A percentile compares a stretch with the other conserved stretches of the same genome.
phyloP scores from a whole-genome alignment of 2,888 invertebrate genomes.

The Halictus quadricinctus region DNA sequence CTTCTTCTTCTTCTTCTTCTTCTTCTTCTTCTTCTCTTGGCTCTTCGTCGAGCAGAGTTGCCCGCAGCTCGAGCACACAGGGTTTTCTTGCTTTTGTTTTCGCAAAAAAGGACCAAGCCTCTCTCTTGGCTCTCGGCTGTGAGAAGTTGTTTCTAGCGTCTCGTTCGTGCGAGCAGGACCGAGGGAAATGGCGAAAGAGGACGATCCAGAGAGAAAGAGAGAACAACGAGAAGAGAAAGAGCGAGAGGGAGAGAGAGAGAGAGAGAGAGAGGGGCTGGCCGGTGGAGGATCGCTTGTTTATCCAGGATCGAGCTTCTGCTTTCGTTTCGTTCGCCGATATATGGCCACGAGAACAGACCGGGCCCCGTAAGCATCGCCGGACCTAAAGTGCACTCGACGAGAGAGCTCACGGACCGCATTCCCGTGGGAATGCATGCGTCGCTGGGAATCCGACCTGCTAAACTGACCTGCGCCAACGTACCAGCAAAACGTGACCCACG shows the following conservation, averaged over 20 bases:
- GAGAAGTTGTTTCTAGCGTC: conserved; percentile 72
- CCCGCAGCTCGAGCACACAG: conserved; percentile 59
- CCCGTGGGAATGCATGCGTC: conserved; percentile 69
- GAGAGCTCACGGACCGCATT: conserved; percentile 58
- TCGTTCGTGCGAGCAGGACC: conserved; percentile 58
- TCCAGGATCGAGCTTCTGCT: conserved; percentile 71
- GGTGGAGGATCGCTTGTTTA: conserved; percentile 68
- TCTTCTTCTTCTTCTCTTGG: conserved; percentile 51
- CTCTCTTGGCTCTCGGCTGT: conserved; percentile 61
- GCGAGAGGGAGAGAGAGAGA: too few relatives aligned
- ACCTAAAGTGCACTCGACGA: conserved; percentile 52
- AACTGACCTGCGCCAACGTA: conserved; percentile 68
- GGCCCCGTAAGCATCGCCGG: conserved; percentile 57
- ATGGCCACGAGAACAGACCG: conserved; percentile 55
- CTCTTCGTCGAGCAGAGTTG: conserved; percentile 58
- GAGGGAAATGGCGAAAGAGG: conserved; percentile 38
- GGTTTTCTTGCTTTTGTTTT: conserved; percentile 70
- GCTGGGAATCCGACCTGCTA: conserved; percentile 65
- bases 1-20: conserved; percentile 50
- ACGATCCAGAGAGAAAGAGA: conserved; percentile 42
- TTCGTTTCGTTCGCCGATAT: conserved; percentile 59
- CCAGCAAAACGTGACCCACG: conserved; percentile 62
- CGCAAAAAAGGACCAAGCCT: conserved; percentile 66
- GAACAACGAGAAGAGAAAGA: conserved; percentile 5
- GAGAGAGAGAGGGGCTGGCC: conserved; percentile 48